A percentile compares a stretch with the other conserved stretches of the same genome.
These are phyloP conservation scores for Xyrauchen texanus DNA, from an alignment of 2,113 vertebrate species.

Conservation along the genomic window DNA sequence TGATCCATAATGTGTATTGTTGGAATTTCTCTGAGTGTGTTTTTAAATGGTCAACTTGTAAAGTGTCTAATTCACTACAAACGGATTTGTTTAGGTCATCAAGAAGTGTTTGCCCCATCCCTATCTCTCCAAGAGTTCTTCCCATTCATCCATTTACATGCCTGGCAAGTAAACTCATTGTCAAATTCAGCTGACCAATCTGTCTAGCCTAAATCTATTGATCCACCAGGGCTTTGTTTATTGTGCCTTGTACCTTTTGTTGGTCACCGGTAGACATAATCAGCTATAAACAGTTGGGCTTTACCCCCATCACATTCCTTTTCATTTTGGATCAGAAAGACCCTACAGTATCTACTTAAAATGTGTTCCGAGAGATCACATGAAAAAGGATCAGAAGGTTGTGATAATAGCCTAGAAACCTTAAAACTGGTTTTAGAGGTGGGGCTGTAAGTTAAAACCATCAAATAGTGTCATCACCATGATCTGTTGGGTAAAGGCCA, in stretches of 20 bases:
- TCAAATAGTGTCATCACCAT: slow-evolving; percentile 21
- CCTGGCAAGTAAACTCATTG: slow-evolving; percentile 53
- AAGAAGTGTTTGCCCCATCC: slow-evolving; percentile 42
- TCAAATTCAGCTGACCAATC: slow-evolving; percentile 52
- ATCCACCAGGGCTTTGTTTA: slow-evolving; percentile 53
- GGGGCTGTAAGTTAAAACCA: no score
- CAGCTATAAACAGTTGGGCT: slow-evolving; percentile 27
- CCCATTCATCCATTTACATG: slow-evolving; percentile 51
- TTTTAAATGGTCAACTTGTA: slow-evolving; percentile 52
- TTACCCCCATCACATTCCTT: slow-evolving; percentile 2
- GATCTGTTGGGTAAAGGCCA: slow-evolving; percentile 36
- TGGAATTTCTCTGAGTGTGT: slow-evolving; percentile 41
- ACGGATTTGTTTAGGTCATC: slow-evolving; percentile 47
- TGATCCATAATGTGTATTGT: slow-evolving; percentile 49
- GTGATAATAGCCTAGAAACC: slow-evolving; percentile 14
- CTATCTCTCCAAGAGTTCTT: slow-evolving; percentile 11
- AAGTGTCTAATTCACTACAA: slow-evolving; percentile 26
- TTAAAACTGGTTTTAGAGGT: slow-evolving; percentile 40
- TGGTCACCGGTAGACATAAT: slow-evolving; percentile 35
- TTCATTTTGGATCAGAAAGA: slow-evolving; percentile 3
- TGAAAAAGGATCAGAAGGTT: slow-evolving; percentile 17
- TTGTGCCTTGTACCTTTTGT: slow-evolving; percentile 35
- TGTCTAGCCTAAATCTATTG: slow-evolving; percentile 53
- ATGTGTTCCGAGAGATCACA: slow-evolving; percentile 12
- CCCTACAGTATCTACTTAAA: slow-evolving; percentile 24